Base-by-base conservation (phyloP, 1,140 invertebrate genomes). In the Maconellicoccus hirsutus region DNA sequence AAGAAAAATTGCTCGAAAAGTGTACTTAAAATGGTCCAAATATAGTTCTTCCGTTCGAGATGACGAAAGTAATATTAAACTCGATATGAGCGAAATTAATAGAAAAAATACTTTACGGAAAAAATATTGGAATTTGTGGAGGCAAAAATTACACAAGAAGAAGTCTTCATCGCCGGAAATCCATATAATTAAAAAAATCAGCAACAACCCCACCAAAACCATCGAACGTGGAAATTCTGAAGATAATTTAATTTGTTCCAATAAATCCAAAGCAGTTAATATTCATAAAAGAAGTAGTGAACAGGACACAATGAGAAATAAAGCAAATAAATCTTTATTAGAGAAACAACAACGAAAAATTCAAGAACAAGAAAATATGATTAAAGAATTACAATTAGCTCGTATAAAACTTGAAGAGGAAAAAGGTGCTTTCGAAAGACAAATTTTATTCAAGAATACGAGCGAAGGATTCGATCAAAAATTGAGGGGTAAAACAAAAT, bases 351-450 rank as follows among this genome's bases (percentile, higher is more conserved):
- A 66, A 26, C 61, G 25, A 16, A 66, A 66, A 66, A 66, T 66
- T 19, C 19, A 66, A 23, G 61, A 66, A 66, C 61, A 66, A 25
- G 61, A 22, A 8, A 66, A 66, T 26, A 10, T 66, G 3, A 66
- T 66, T 16, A 66, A 66, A 66, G 61, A 66, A 4, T 19, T 66
- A 22, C 61, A 66, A 66, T 66, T 66, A 26, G 22, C 25, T 23
- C 61, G 61, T 25, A 23, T 66, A 12, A 66, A 66, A 66, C 22
- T 66, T 2, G 61, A 66, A 66, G 16, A 2, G 21, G 61, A 66
- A 66, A 66, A 66, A 26, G 21, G 22, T 23, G 21, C 10, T 12
- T 16, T 23, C 10, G 61, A 66, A 66, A 22, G 22, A 26, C 61
- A 26, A 8, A 8, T 8, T 8, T 25, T 66, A 16, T 26, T 66